phyloP scores from a whole-genome alignment of 2,888 invertebrate genomes.

The Acleris sparsana region DNA sequence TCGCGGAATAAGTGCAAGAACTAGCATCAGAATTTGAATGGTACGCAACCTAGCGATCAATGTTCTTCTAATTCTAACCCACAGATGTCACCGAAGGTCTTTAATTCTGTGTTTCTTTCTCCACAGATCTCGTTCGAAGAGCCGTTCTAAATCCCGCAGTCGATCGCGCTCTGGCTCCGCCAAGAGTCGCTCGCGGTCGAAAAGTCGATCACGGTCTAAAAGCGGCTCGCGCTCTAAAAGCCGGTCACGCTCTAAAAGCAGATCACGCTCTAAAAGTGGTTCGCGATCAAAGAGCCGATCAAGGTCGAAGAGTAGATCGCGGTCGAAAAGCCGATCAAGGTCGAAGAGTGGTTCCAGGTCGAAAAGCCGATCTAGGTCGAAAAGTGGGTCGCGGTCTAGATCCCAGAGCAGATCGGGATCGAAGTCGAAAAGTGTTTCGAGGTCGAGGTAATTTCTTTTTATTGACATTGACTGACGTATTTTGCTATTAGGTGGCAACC shows the following conservation, averaged over 20 bases:
- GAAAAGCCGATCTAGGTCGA: slow-evolving; percentile 60
- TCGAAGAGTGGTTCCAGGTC: slow-evolving; percentile 62
- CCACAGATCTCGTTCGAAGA: slow-evolving; percentile 29
- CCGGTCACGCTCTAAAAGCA: slow-evolving; percentile 61
- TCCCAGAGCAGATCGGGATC: slow-evolving; percentile 53
- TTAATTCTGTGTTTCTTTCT: background rate
- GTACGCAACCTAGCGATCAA: too few species aligned
- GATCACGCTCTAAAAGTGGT: slow-evolving; percentile 49
- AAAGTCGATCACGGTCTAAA: slow-evolving; percentile 58
- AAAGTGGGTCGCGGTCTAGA: slow-evolving; percentile 59
- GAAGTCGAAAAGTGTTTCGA: slow-evolving; percentile 58
- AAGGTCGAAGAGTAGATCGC: slow-evolving; percentile 62
- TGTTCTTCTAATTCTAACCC: too few species aligned
- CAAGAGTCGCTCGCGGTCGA: slow-evolving; percentile 61
- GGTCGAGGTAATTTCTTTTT: slow-evolving; percentile 49
- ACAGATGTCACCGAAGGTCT: too few species aligned
- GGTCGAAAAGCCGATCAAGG: slow-evolving; percentile 54
- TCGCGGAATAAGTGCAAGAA: too few species aligned
- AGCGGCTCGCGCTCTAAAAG: slow-evolving; percentile 61
- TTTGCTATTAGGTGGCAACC: too few species aligned
- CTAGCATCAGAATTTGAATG: too few species aligned
- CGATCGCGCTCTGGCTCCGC: slow-evolving; percentile 56
- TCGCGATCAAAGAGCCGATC: slow-evolving; percentile 57
- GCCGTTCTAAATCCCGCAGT: slow-evolving; percentile 39
- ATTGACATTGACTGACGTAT: too few species aligned